Evolutionary conservation across 2,888 invertebrate genomes (phyloP).

Genomic region (Sesamia inferens): DNA sequence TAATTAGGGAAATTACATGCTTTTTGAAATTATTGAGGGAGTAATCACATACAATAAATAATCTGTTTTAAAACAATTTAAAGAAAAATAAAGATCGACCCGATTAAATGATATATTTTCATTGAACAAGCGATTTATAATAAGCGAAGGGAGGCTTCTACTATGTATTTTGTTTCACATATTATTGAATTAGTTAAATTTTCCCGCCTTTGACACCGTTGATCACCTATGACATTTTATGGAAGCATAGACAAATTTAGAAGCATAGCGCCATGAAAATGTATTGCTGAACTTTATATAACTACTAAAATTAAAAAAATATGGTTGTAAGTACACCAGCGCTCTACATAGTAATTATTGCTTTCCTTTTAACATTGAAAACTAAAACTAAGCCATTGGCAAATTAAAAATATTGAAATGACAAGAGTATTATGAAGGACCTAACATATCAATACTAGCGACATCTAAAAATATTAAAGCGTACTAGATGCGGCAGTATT

Average conservation of each 20-base stretch:
- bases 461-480: background rate
- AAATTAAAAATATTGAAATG: background rate
- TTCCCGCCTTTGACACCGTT: slow-evolving; percentile 23
- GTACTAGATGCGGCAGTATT: background rate
- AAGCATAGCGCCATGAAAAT: background rate
- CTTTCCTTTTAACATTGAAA: background rate
- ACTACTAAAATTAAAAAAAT: background rate
- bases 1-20: no score
- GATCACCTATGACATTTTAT: slow-evolving; percentile 4
- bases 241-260: slow-evolving; percentile 18
- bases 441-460: slow-evolving; percentile 6
- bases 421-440: slow-evolving; percentile 41
- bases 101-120: background rate
- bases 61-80: background rate
- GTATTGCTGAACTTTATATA: background rate
- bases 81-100: background rate
- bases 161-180: background rate
- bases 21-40: background rate
- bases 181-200: background rate
- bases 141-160: background rate
- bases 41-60: background rate
- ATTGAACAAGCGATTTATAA: background rate
- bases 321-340: no score
- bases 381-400: background rate
- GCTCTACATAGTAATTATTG: background rate